Evolutionary conservation across 2,888 invertebrate genomes (phyloP).

Genomic region (Stegana nigrithorax): DNA sequence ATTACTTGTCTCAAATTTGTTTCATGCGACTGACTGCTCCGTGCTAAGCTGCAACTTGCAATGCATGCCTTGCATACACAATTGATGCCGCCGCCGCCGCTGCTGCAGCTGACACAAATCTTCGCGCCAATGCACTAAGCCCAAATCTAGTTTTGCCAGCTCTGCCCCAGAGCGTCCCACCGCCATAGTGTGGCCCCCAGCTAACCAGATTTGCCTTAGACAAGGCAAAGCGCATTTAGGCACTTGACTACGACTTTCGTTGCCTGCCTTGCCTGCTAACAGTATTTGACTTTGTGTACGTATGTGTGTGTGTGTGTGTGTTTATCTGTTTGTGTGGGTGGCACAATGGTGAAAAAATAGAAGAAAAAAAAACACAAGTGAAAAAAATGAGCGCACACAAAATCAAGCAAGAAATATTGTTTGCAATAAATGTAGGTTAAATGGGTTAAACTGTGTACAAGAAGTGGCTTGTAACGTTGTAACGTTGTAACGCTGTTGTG

Average conservation of each 20-base stretch:
- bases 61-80: no score
- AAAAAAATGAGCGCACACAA: background rate
- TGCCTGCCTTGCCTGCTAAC: background rate
- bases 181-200: no score
- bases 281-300: background rate
- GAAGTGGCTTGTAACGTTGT: background rate
- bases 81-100: no score
- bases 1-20: no score
- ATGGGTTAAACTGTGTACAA: conserved; percentile 7
- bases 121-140: background rate
- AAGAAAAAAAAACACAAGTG: conserved; percentile 31
- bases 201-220: background rate
- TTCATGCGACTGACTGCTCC: no score
- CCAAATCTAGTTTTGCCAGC: background rate
- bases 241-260: background rate
- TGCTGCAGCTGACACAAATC: background rate
- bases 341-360: conserved; percentile 35
- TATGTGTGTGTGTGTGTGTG: no score
- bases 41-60: no score
- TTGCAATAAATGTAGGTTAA: conserved; percentile 16
- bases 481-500: background rate
- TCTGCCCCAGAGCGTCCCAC: no score
- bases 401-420: conserved; percentile 5
- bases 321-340: background rate
- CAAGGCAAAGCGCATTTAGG: background rate